A percentile compares a stretch with the other conserved stretches of the same genome.
phyloP scores from a whole-genome alignment of 2,113 vertebrate species.

The Xenotilapia longispinis region DNA sequence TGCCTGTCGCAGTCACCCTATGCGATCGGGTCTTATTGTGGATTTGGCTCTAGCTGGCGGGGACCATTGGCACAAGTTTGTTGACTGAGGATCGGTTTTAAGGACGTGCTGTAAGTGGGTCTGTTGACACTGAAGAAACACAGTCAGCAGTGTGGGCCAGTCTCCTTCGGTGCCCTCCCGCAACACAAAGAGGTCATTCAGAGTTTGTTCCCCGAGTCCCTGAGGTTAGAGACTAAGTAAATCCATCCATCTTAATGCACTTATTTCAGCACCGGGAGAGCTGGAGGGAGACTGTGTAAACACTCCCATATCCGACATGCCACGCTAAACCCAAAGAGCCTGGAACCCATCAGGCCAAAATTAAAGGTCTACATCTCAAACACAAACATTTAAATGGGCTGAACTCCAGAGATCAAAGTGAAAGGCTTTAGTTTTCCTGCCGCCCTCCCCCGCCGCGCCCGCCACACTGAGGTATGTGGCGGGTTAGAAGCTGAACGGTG shows the following conservation, averaged over 20 bases:
- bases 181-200: constrained; percentile 67
- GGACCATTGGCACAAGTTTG: neutral
- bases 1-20: neutral
- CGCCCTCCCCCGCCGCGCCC: neutral
- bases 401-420: constrained; percentile 69
- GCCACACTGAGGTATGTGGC: constrained; percentile 33
- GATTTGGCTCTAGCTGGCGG: neutral
- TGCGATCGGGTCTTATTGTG: neutral
- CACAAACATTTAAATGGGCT: constrained; percentile 72
- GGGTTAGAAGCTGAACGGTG: constrained; percentile 29
- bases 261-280: constrained; percentile 66
- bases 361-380: constrained; percentile 69
- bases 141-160: neutral
- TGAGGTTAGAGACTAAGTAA: constrained; percentile 69
- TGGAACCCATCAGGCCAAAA: constrained; percentile 69
- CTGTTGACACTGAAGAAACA: constrained; percentile 9
- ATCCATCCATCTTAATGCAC: constrained; percentile 74
- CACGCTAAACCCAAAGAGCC: constrained; percentile 65
- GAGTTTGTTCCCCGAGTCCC: constrained; percentile 61
- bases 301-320: constrained; percentile 69
- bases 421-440: constrained; percentile 43
- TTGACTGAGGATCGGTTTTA: neutral
- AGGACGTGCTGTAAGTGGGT: constrained; percentile 16
- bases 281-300: constrained; percentile 69
- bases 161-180: constrained; percentile 20